Base-by-base conservation (phyloP, 2,888 invertebrate genomes). In the Drosophila crucigera region DNA sequence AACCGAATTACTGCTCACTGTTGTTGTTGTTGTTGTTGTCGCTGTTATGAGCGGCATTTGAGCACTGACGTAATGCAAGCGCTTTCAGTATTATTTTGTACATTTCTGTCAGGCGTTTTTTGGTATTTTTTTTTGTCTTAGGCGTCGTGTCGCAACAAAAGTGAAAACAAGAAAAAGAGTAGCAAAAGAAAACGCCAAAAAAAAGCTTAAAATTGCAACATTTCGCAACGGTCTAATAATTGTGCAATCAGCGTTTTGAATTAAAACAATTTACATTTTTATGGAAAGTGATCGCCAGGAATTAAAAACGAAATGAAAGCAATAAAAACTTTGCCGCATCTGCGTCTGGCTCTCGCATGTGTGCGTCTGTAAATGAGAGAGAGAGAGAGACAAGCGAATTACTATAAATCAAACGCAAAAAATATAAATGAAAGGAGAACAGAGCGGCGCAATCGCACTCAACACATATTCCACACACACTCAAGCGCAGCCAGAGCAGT, bases 391-490 rank as follows among this genome's bases (percentile, higher is more conserved):
- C 39, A 25, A 58, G 56, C 66, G 54, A 71, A 70, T 64, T 77
- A 73, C 72, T 65, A 86, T 59, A 68, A 47, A 66, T 59, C 37
- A 58, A 73, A 70, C 53, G 66, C 63, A 60, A 56, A 64, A 67
- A 47, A 47, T 16, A 68, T 65, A 71, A 72, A 67, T 47, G 39
- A 30, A 56, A 47, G n/a, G 67, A 59, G 52, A 53, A 41, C n/a
- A 35, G 66, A 75, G 67, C 52, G 69, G 82, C 84, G 90, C 89
- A 87, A 78, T 81, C 90, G 91, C 85, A 80, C 60, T 85, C 55
- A 39, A 41, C 63, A 74, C 63, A 70, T 62, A 69, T 33, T 79
- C 85, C 82, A 84, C 83, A 78, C 28, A 43, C 30, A 60, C 50
- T 56, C 43, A 41, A 39, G 28, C 43, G 50, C 52, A 77, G 62